A percentile compares a stretch with the other conserved stretches of the same genome.
Evolutionary conservation across 2,888 invertebrate genomes (phyloP).

Genomic region (Chrysolina oricalcia): DNA sequence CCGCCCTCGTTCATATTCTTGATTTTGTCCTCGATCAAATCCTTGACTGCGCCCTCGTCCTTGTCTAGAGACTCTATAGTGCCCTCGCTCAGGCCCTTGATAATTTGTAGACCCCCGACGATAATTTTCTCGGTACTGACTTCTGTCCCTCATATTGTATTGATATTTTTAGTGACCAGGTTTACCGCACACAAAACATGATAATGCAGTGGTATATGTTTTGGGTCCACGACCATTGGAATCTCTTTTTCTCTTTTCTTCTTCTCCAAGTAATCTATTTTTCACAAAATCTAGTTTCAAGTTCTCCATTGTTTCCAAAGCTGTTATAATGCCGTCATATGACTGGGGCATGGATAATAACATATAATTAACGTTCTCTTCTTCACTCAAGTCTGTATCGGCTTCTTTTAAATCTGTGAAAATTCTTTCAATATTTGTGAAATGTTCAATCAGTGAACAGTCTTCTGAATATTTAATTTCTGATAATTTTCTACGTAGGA

Average conservation of each 20-base stretch:
- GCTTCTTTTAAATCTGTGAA: slow-evolving; percentile 22
- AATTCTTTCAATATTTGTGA: slow-evolving; percentile 25
- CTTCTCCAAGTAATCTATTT: slow-evolving; percentile 29
- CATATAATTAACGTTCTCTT: slow-evolving; percentile 27
- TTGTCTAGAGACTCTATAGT: not conserved
- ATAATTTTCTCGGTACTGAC: not conserved
- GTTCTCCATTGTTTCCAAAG: slow-evolving; percentile 24
- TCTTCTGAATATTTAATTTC: slow-evolving; percentile 24
- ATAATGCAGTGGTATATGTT: slow-evolving; percentile 16
- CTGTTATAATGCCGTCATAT: slow-evolving; percentile 28
- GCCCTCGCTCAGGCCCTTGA: not conserved
- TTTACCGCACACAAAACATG: slow-evolving; percentile 20
- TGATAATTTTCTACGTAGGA: slow-evolving; percentile 20
- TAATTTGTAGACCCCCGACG: not conserved
- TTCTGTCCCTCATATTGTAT: slow-evolving; percentile 10
- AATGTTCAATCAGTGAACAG: slow-evolving; percentile 25
- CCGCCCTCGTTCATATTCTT: slow-evolving; percentile 8
- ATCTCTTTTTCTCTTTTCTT: slow-evolving; percentile 13
- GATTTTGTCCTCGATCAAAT: not conserved
- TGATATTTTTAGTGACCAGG: slow-evolving; percentile 29
- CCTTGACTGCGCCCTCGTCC: slow-evolving; percentile 1
- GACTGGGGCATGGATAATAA: slow-evolving; percentile 24
- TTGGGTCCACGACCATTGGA: slow-evolving; percentile 18
- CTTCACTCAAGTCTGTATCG: slow-evolving; percentile 21
- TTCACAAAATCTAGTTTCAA: slow-evolving; percentile 28